Evolutionary conservation across 1,140 invertebrate genomes (phyloP).

Genomic region (Anthonomus grandis): DNA sequence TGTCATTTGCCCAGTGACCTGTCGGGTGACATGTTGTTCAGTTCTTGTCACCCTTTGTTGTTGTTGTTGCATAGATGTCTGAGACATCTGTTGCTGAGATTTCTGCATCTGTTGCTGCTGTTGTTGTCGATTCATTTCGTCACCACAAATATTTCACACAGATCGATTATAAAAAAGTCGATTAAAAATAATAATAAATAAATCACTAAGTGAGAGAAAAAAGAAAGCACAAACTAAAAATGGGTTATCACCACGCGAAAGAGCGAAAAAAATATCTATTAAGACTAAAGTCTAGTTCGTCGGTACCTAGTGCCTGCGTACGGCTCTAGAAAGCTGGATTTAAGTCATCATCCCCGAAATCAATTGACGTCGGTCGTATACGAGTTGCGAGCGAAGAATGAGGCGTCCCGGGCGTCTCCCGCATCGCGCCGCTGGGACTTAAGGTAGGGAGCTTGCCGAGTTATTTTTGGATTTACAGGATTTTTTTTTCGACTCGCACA

Average conservation of each 20-base stretch:
- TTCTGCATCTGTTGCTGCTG: slow-evolving; percentile 51
- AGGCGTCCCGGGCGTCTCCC: slow-evolving; percentile 46
- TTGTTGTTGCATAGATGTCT: slow-evolving; percentile 56
- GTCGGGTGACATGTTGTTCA: slow-evolving; percentile 71
- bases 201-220: slow-evolving; percentile 40
- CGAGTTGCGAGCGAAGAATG: slow-evolving; percentile 77
- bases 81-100: slow-evolving; percentile 47
- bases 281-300: slow-evolving; percentile 24
- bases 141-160: slow-evolving; percentile 46
- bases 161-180: slow-evolving; percentile 35
- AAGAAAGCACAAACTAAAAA: no score
- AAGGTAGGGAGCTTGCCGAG: slow-evolving; percentile 36
- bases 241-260: slow-evolving; percentile 35
- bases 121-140: slow-evolving; percentile 48
- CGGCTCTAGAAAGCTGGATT: slow-evolving; percentile 45
- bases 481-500: no score
- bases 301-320: slow-evolving; percentile 24
- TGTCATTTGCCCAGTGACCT: slow-evolving; percentile 75
- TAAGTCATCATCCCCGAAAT: slow-evolving; percentile 80
- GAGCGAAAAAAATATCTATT: slow-evolving; percentile 22
- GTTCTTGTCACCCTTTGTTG: slow-evolving; percentile 66
- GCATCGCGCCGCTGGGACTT: slow-evolving; percentile 42
- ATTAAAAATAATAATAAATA: slow-evolving; percentile 28
- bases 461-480: slow-evolving; percentile 40
- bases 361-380: slow-evolving; percentile 84